A percentile compares a stretch with the other conserved stretches of the same genome.
Conservation (phyloP, 2,888 invertebrate species). For the Drosophila ochracea region DNA sequence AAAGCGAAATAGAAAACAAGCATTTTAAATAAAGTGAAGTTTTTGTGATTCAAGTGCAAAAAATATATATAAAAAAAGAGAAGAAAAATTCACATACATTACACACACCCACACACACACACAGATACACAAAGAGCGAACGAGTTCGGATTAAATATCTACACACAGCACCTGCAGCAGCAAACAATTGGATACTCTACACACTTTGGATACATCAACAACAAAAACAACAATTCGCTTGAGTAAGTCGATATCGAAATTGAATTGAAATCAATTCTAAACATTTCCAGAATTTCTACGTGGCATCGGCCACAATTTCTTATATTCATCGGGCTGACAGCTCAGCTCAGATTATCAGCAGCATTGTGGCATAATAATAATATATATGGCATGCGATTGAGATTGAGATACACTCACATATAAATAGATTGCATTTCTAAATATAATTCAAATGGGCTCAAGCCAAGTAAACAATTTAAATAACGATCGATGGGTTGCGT, state of each 20-base stretch:
- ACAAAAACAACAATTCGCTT: conserved; percentile 65
- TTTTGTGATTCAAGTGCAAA: conserved; percentile 55
- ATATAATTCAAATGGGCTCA: conserved; percentile 16
- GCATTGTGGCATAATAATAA: conserved; percentile 13
- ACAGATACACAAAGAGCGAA: conserved; percentile 12
- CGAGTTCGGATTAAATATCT: conserved; percentile 70
- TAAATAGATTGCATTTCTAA: conserved; percentile 33
- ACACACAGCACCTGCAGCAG: conserved; percentile 44
- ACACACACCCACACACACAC: conserved; percentile 32
- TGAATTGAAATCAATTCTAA: neutral
- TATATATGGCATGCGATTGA: conserved; percentile 14
- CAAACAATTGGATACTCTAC: conserved; percentile 73
- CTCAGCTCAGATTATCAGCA: conserved; percentile 4
- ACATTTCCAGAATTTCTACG: conserved; percentile 15
- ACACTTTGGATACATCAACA: conserved; percentile 61
- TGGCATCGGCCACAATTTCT: conserved; percentile 14
- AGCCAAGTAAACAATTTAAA: neutral
- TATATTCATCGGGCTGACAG: conserved; percentile 7
- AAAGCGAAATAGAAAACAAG: conserved; percentile 47
- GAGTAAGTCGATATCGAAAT: conserved; percentile 60
- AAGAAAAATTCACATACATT: conserved; percentile 20
- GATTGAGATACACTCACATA: conserved; percentile 2
- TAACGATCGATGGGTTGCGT: neutral
- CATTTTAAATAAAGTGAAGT: conserved; percentile 58
- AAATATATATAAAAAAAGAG: conserved; percentile 23